Evolutionary conservation across 2,797 vertebrate species (phyloP), one percentile per base, ranked within the genome.

Genomic region (Clarias pachynema): DNA sequence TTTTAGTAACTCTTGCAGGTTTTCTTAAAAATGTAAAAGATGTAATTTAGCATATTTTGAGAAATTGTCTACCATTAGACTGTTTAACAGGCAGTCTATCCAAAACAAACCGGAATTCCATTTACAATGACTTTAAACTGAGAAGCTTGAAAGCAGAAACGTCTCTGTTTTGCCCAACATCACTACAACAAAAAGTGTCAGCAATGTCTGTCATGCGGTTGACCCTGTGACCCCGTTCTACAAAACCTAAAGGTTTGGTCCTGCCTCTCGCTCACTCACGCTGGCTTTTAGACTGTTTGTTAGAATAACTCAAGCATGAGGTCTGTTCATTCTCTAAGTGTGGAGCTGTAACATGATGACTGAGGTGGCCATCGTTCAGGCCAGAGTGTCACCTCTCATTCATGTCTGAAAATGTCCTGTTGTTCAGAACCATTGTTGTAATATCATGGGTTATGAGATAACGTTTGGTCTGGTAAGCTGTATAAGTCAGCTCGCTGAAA

Each of bases 221-320:
- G 85, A 88, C 75, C 87, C 84, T 53, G 73, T 83, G 85, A 90
- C 79, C 82, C 84, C 31, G 73, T 56, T 53, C 77, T 68, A 83
- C 78, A 77, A 81, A 85, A 88, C 86, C 84, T 60, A 49, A 49
- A 49, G 44, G 10, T 12, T 49, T 49, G 12, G 44, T 49, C 44
- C 44, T 49, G 12, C 49, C 31, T 44, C 34, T 70, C 5, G 66
- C 85, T 63, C 63, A 83, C 75, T 66, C 60, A 57, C 82, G 53
- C 81, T 82, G 89, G 84, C 87, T 92, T 81, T 79, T 60, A 63
- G 81, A 82, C 87, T 92, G 92, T 95, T 94, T 94, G 92, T 90
- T 87, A 80, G 88, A 89, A 89, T 89, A 93, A 95, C 90, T 93
- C 94, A 95, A 93, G 94, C 95, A 59, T 95, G 94, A 88, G 89